These are phyloP conservation scores for Spinus pinus DNA, from an alignment of 2,797 vertebrate genomes.

Conservation along the genomic window DNA sequence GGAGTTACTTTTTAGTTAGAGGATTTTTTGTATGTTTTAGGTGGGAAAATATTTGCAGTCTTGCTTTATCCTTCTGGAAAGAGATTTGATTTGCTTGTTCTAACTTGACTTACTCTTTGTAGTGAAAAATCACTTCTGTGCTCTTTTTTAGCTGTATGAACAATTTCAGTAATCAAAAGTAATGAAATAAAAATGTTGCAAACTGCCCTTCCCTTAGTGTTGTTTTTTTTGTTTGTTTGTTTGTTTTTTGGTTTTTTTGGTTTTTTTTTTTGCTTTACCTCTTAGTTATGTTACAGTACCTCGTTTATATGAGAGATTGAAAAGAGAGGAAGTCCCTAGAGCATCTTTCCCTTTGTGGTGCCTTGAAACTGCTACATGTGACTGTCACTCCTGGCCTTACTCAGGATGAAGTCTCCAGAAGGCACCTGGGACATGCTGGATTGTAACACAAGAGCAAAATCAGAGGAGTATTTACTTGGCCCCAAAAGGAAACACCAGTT, in stretches of 20 bases:
- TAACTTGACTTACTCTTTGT: not conserved
- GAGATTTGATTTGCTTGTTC: not conserved
- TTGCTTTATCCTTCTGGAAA: not conserved
- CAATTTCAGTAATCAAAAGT: not conserved
- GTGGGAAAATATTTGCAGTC: not conserved
- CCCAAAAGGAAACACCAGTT: not conserved
- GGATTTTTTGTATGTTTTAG: not conserved
- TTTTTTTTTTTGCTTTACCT: not conserved
- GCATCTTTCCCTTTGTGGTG: not conserved
- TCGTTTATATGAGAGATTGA: not conserved
- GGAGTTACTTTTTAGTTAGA: not conserved
- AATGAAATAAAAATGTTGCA: not conserved
- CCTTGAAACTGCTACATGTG: rapidly evolving
- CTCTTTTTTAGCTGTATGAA: not conserved
- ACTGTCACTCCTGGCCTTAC: not conserved
- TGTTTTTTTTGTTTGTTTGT: not conserved
- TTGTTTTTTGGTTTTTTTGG: not conserved
- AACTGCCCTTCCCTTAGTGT: not conserved
- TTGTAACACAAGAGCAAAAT: not conserved
- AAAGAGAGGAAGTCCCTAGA: not conserved
- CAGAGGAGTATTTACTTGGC: not conserved
- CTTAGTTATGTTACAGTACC: not conserved
- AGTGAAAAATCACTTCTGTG: not conserved
- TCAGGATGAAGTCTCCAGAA: not conserved
- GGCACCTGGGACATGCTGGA: not conserved